These are phyloP conservation scores for Seira ritae DNA, from an alignment of 2,888 invertebrate genomes.

Conservation along the genomic window DNA sequence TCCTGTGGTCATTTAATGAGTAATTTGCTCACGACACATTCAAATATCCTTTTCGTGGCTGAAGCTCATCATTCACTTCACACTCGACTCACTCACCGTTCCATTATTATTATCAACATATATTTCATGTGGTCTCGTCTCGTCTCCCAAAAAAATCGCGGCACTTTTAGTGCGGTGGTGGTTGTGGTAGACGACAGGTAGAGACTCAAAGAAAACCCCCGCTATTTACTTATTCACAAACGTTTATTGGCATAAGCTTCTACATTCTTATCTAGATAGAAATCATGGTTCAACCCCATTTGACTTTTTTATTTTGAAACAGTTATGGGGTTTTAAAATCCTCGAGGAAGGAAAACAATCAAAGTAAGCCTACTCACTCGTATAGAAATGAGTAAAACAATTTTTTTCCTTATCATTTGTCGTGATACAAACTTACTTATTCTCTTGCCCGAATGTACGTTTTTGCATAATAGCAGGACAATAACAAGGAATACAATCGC, in stretches of 20 bases:
- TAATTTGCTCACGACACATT: constrained; percentile 61
- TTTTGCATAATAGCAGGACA: not conserved
- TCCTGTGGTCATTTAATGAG: constrained; percentile 61
- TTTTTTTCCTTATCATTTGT: constrained; percentile 17
- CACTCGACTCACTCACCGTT: constrained; percentile 10
- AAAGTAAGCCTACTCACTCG: not conserved
- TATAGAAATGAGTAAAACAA: constrained; percentile 35
- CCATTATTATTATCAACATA: not conserved
- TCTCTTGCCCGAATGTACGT: too few relatives aligned
- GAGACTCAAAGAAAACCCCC: constrained; percentile 28
- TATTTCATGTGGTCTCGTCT: constrained; percentile 20
- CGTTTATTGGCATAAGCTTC: constrained; percentile 29
- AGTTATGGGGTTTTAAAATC: constrained; percentile 23
- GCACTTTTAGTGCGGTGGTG: not conserved
- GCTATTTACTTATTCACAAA: constrained; percentile 30
- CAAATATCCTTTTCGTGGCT: constrained; percentile 44
- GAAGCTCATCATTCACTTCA: constrained; percentile 40
- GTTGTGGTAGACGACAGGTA: constrained; percentile 1
- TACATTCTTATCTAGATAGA: constrained; percentile 21
- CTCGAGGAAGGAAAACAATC: constrained; percentile 11
- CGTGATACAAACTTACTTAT: constrained; percentile 9
- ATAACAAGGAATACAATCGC: not conserved
- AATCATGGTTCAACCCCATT: constrained; percentile 41
- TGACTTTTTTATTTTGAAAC: constrained; percentile 40
- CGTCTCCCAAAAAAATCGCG: too few relatives aligned